Evolutionary conservation across 2,113 vertebrate genomes (phyloP), one percentile per base, ranked within the genome.

Genomic region (Leptocoma aspasia): DNA sequence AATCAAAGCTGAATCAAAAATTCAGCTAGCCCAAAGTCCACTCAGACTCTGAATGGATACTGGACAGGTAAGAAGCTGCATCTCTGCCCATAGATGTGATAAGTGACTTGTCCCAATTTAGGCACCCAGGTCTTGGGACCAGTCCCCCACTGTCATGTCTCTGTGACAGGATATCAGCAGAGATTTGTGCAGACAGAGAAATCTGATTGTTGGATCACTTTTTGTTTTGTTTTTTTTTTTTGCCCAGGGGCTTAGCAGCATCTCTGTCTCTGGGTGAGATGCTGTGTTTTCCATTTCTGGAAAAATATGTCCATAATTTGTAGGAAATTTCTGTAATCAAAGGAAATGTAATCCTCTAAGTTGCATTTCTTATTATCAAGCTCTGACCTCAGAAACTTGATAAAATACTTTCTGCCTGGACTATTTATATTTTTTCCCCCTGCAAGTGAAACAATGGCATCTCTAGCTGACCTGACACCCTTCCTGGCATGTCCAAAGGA

Each of bases 401-500:
- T 94, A 84, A 94, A 91, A 89, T 96, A 68, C 73, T 95, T 96
- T 82, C 80, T 93, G 82, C 73, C 41, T 71, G 70, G 44, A 13
- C 49, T 96, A 59, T 95, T 96, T 81, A 44, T 92, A 75, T 95
- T 82, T 88, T 39, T 85, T 26, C 8, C 15, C 53, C 11, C 73
- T 49, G 31, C 13, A 82, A 94, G 37, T 63, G 84, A 95, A 89
- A 92, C 57, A 91, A 63, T 72, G 69, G 76, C 82, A 82, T 97
- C 91, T 96, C 92, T 95, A 56, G 83, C 86, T 86, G 88, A 72
- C 90, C 81, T 97, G 97, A 97, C 93, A 91, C 96, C 92, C 95
- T 97, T 97, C 80, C 92, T 92, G 96, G 88, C 94, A 75, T 13
- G 4, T 90, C 82, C 78, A 35, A 31, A 90, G 87, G 52, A 94